Evolutionary conservation across 2,113 vertebrate genomes (phyloP), one percentile per base, ranked within the genome.

Genomic region (Pogonocichla stellata): DNA sequence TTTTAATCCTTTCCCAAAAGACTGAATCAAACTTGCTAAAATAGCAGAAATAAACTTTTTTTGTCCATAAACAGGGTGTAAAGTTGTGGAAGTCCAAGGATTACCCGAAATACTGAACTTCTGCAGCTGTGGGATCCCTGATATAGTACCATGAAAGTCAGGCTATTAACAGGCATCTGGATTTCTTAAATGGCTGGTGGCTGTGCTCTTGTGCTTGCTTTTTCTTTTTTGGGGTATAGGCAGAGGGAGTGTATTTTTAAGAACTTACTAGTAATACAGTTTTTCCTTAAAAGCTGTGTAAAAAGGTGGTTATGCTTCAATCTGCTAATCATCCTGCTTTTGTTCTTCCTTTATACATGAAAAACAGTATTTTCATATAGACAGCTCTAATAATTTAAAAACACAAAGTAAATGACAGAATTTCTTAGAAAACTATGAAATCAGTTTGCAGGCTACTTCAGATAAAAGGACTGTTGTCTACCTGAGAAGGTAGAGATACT

Each of bases 131-230:
- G 38, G 20, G 14, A 17, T 84, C 18, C 33, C 14, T 67, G 26
- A 19, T 42, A 13, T 1, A 67, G 43, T 42, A 61, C 19, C 5
- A 13, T 66, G 10, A 16, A 88, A 86, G 33, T 60, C 61, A 67
- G 14, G 34, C 33, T 60, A 0, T 48, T 33, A 56, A 29, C 5
- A 54, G 18, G 22, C 5, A 5, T 18, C 26, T 86, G 43, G 34
- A 53, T 72, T 82, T 70, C 28, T 29, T 61, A 60, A 66, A 15
- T 51, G 62, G 13, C 22, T 82, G 14, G 1, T 90, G 48, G 33
- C n/a, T 50, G 0, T 1, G 4, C 31, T 72, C 2, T 0, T 24
- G 1, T 34, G 24, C 50, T 90, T 38, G 4, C 28, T 33, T 23
- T 33, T n/a, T 56, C 10, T 33, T 33, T 23, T 66, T 50, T 33